phyloP scores from a whole-genome alignment of 2,888 invertebrate genomes.

The Drosophila rellima region DNA sequence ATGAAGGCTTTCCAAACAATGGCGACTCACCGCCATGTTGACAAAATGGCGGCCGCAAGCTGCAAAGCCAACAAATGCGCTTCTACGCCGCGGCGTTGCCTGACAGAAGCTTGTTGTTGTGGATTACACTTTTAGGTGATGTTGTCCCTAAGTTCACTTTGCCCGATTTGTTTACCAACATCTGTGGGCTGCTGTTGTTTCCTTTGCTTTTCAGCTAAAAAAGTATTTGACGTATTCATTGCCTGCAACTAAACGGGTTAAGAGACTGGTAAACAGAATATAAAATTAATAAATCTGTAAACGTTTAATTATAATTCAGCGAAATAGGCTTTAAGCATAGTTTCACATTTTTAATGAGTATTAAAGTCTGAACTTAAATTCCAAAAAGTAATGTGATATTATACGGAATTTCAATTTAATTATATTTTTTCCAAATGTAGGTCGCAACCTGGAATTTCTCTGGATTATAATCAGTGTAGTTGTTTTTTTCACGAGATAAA shows the following conservation, averaged over 20 bases:
- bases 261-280: conserved; percentile 1
- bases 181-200: conserved; percentile 24
- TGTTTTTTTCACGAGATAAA: no score
- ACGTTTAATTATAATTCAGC: background rate
- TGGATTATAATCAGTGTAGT: no score
- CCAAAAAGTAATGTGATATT: no score
- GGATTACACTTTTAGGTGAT: conserved; percentile 52
- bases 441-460: no score
- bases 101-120: conserved; percentile 49
- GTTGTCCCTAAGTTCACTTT: conserved; percentile 35
- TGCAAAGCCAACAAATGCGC: conserved; percentile 70
- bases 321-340: background rate
- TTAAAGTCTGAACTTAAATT: background rate
- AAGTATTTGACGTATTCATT: conserved; percentile 13
- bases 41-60: conserved; percentile 74
- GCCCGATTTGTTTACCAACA: conserved; percentile 40
- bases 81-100: no score
- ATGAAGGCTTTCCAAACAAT: conserved; percentile 76
- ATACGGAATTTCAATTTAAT: no score
- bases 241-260: conserved; percentile 8
- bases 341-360: background rate
- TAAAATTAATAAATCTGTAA: background rate
- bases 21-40: conserved; percentile 50
- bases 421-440: no score
- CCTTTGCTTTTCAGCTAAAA: conserved; percentile 12